A percentile compares a stretch with the other conserved stretches of the same genome.
Evolutionary conservation across 1,140 invertebrate species (phyloP).

Genomic region (Zaprionus gabonicus): DNA sequence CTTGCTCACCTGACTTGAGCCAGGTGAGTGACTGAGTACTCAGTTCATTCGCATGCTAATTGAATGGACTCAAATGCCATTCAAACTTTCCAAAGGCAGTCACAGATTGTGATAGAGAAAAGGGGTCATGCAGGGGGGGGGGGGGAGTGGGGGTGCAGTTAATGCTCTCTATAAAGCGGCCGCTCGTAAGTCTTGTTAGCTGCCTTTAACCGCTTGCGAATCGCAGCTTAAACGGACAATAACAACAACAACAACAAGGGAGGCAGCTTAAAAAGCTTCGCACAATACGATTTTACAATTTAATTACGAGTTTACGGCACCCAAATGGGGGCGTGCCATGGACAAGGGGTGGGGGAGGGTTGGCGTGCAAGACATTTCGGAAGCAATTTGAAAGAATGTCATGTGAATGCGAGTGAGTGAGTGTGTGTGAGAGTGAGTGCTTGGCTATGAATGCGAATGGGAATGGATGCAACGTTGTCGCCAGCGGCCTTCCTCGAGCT

Average conservation of each 20-base stretch:
- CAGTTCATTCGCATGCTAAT: slow-evolving; percentile 23
- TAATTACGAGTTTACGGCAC: slow-evolving; percentile 28
- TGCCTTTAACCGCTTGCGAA: slow-evolving; percentile 26
- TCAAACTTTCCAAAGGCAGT: background rate
- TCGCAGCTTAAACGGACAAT: background rate
- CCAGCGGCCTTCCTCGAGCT: slow-evolving; percentile 14
- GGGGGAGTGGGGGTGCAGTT: background rate
- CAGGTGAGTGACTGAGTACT: slow-evolving; percentile 14
- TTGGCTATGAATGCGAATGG: background rate
- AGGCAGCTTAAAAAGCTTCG: background rate
- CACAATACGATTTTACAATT: slow-evolving; percentile 34
- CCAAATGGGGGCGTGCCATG: slow-evolving; percentile 20
- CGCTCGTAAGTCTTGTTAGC: slow-evolving; percentile 14
- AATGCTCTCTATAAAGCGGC: background rate
- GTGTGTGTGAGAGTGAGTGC: background rate
- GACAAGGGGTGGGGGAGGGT: background rate
- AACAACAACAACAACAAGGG: background rate
- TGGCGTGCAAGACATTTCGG: slow-evolving; percentile 49
- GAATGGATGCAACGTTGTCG: slow-evolving; percentile 7
- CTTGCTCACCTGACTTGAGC: slow-evolving; percentile 22
- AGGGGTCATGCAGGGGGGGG: too few species aligned
- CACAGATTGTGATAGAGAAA: background rate
- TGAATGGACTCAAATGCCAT: slow-evolving; percentile 12
- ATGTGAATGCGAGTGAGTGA: slow-evolving; percentile 17
- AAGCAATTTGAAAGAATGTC: slow-evolving; percentile 62